These are phyloP conservation scores for Bombyx huttoni DNA, from an alignment of 2,888 invertebrate genomes.

Conservation along the genomic window DNA sequence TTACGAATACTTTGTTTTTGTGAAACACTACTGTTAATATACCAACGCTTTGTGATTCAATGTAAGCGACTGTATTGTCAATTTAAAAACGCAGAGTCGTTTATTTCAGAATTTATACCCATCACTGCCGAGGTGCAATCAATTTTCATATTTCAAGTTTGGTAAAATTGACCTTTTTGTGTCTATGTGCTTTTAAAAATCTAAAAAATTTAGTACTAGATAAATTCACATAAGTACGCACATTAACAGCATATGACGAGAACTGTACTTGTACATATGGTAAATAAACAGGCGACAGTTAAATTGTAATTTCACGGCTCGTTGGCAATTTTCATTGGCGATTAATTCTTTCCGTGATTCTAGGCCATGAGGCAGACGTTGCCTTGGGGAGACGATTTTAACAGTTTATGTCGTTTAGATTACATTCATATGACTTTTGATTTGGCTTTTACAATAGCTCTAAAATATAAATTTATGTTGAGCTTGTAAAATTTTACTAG, in stretches of 20 bases:
- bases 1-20: no score
- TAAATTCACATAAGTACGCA: not conserved
- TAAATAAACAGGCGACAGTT: conserved; percentile 49
- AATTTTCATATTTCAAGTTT: no score
- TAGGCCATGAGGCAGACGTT: conserved; percentile 27
- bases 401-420: conserved; percentile 26
- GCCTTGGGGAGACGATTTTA: conserved; percentile 21
- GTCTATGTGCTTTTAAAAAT: no score
- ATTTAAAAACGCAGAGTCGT: no score
- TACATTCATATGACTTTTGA: conserved; percentile 15
- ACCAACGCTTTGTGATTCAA: no score
- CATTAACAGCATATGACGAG: not conserved
- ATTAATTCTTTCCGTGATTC: conserved; percentile 58
- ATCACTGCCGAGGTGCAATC: no score
- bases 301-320: conserved; percentile 68
- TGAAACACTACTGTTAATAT: no score
- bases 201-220: not conserved
- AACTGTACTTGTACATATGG: conserved; percentile 17
- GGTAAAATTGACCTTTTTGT: no score
- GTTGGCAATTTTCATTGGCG: conserved; percentile 61
- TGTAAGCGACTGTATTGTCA: no score
- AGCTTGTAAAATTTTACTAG: conserved; percentile 13
- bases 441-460: conserved; percentile 23
- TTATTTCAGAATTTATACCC: no score
- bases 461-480: conserved; percentile 46